Conservation (phyloP, 1,140 invertebrate species). For the Pseudoatta argentina region DNA sequence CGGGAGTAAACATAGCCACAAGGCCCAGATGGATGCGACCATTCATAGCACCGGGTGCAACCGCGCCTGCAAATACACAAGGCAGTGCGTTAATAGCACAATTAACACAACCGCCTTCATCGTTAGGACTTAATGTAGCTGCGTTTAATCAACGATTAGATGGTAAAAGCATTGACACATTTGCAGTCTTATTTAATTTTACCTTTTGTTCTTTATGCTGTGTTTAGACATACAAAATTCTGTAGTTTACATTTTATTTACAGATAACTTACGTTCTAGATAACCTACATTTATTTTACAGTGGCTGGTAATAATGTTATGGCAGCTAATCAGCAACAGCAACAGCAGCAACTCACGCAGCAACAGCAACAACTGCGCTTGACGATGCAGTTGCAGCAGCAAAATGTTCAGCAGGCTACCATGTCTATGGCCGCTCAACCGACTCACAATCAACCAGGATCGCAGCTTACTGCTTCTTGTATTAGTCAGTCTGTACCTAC, state of each 20-base stretch:
- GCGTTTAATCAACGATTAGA: conserved; percentile 87
- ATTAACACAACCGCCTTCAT: conserved; percentile 89
- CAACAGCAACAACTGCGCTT: conserved; percentile 85
- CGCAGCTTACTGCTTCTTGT: conserved; percentile 81
- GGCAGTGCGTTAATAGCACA: conserved; percentile 90
- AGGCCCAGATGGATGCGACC: conserved; percentile 82
- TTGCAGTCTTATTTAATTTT: background rate
- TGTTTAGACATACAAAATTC: too few relatives aligned
- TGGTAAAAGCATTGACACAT: conserved; percentile 67
- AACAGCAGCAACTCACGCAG: conserved; percentile 84
- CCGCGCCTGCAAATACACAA: conserved; percentile 83
- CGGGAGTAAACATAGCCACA: conserved; percentile 76
- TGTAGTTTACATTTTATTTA: too few relatives aligned
- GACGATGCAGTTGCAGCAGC: conserved; percentile 82
- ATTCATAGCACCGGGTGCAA: conserved; percentile 80
- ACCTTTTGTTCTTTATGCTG: too few relatives aligned
- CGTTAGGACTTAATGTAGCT: conserved; percentile 86
- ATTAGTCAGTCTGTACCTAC: conserved; percentile 80
- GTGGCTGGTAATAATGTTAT: conserved; percentile 81
- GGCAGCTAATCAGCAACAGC: conserved; percentile 84
- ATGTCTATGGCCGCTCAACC: conserved; percentile 80
- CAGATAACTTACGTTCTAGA: too few relatives aligned
- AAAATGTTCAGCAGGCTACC: conserved; percentile 83
- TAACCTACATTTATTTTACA: conserved; percentile 23
- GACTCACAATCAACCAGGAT: conserved; percentile 77